A percentile compares a stretch with the other conserved stretches of the same genome.
phyloP scores from a whole-genome alignment of 1,140 invertebrate species.

The Ectropis grisescens region DNA sequence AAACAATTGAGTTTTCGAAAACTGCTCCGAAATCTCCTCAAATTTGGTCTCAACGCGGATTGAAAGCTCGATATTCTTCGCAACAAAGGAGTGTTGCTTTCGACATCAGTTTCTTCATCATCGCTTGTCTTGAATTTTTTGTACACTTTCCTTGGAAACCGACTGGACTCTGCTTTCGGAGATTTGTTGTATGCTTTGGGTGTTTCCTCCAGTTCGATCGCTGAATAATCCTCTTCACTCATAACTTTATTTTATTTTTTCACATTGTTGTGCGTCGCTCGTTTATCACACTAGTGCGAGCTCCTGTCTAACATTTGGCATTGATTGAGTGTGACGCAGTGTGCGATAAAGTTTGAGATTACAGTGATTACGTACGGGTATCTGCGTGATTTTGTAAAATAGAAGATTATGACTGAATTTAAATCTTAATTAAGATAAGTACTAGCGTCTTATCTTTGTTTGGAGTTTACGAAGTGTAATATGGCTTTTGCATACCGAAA shows the following conservation, averaged over 20 bases:
- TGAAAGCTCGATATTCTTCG: slow-evolving; percentile 26
- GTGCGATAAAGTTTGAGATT: slow-evolving; percentile 55
- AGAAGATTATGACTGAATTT: not conserved
- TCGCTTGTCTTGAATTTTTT: slow-evolving; percentile 7
- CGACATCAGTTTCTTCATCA: slow-evolving; percentile 17
- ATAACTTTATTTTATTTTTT: slow-evolving; percentile 32
- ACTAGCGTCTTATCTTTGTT: no score
- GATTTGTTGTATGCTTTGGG: slow-evolving; percentile 23
- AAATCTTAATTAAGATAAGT: no score
- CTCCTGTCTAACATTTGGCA: slow-evolving; percentile 43
- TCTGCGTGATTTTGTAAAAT: slow-evolving; percentile 9
- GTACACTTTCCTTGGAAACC: slow-evolving; percentile 7
- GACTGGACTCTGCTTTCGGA: slow-evolving; percentile 11
- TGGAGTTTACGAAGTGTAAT: no score
- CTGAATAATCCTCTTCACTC: slow-evolving; percentile 35
- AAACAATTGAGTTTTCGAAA: slow-evolving; percentile 44
- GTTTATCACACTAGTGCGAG: slow-evolving; percentile 29
- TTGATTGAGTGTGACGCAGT: slow-evolving; percentile 59
- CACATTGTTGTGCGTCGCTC: slow-evolving; percentile 25
- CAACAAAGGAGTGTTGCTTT: slow-evolving; percentile 14
- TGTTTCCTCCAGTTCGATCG: slow-evolving; percentile 31
- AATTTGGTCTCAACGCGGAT: slow-evolving; percentile 19
- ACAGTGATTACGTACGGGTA: slow-evolving; percentile 30
- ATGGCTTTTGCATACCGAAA: no score
- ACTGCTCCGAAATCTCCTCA: slow-evolving; percentile 25